Evolutionary conservation across 2,888 invertebrate genomes (phyloP).

Genomic region (Strigamia maritima): DNA sequence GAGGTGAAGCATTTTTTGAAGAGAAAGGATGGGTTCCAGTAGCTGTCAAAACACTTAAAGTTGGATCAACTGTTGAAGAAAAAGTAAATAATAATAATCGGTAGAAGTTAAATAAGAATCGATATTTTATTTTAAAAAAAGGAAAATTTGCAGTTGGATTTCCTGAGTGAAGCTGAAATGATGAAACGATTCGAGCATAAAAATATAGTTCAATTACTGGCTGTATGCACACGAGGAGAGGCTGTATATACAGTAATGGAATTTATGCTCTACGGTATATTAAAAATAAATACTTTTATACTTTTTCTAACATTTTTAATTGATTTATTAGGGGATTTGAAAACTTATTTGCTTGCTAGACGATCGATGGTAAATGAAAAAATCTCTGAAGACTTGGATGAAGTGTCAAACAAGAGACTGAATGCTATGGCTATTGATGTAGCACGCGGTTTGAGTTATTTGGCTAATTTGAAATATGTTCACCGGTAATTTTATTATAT

Average conservation of each 20-base stretch:
- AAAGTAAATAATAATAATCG: too few species aligned
- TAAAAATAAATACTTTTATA: neutral
- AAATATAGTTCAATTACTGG: conserved; percentile 79
- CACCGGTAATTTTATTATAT: conserved; percentile 60
- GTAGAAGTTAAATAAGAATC: neutral
- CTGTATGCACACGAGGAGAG: conserved; percentile 80
- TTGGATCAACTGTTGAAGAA: conserved; percentile 76
- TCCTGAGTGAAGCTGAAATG: conserved; percentile 85
- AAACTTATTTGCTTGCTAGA: conserved; percentile 79
- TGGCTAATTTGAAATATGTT: conserved; percentile 79
- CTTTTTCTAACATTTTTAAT: neutral
- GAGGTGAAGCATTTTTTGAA: conserved; percentile 75
- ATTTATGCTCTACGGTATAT: conserved; percentile 77
- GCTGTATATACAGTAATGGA: conserved; percentile 91
- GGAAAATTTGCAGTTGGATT: conserved; percentile 62
- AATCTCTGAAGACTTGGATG: conserved; percentile 66
- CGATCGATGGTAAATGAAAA: conserved; percentile 70
- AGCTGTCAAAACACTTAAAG: conserved; percentile 83
- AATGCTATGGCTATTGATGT: conserved; percentile 86
- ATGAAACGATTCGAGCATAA: conserved; percentile 91
- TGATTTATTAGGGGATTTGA: conserved; percentile 69
- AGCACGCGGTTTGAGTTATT: conserved; percentile 77
- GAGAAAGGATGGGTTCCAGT: conserved; percentile 75
- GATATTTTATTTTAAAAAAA: neutral
- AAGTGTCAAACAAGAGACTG: conserved; percentile 72